Base-by-base conservation (phyloP, 1,140 invertebrate genomes). In the Steinernema feltiae region DNA sequence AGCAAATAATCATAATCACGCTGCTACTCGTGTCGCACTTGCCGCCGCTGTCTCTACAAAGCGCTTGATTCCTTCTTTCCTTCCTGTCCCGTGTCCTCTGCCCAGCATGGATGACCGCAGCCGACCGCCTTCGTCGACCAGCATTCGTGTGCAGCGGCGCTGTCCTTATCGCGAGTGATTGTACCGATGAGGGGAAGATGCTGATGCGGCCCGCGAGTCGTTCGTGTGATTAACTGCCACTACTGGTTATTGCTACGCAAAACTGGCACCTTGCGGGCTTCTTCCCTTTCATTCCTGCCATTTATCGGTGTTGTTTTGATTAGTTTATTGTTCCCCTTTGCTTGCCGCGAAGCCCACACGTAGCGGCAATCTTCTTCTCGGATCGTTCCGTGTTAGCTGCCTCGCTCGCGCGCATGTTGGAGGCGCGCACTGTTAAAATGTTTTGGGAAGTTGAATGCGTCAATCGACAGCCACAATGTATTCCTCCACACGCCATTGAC, bases 181-280 rank as follows among this genome's bases (percentile, higher is more conserved):
- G 18, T 41, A 7, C 12, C 24, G 53, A 63, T 12, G 53, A 27
- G 53, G 12, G 24, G 53, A 63, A 21, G 53, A 63, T 63, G 53
- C 53, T 63, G 35, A 41, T 41, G 35, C 53, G 53, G 53, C 53
- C 53, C 24, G 53, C 53, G n/a, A n/a, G n/a, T 46, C 53, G 53
- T 63, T 27, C 53, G 53, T 63, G 7, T 63, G 53, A 63, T 63
- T 63, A 63, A 63, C 53, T 63, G 53, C 53, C 53, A 7, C 53
- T 63, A 63, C 53, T 63, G 53, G 53, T 27, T 63, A 21, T 63
- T 63, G 53, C 53, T 63, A 63, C 24, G 53, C 53, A 27, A 63
- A 63, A n/a, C 53, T 63, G 24, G 53, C 53, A 63, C 53, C 53
- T 63, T 27, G 24, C 35, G 53, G 53, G 53, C 53, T 63, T 63